Base-by-base conservation (phyloP, 2,888 invertebrate genomes). In the Apodemia mormo region DNA sequence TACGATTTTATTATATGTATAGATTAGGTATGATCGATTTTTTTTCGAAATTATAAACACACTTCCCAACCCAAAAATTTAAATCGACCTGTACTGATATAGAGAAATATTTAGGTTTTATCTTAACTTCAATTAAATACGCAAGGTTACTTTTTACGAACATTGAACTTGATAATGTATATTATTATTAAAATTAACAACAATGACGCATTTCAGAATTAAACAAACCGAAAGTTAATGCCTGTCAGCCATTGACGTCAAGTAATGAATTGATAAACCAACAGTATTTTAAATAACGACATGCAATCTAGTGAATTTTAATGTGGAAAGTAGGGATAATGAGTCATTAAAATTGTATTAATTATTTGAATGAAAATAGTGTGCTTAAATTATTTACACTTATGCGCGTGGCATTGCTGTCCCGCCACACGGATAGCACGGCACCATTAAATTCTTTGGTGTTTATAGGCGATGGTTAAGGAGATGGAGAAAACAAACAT, bases 231-330 rank as follows among this genome's bases (percentile, higher is more conserved):
- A 74, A 73, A 73, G 65, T 45, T 43, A 72, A 64, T 37, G 68
- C 65, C 70, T 68, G 71, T 70, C 68, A 68, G 56, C 65, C 61
- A 69, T 61, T 75, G 75, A 76, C 76, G 74, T 76, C 74, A 76
- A 74, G 54, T 68, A 68, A 45, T 61, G 40, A 68, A 37, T 54
- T 45, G 45, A 68, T 54, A 4, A 33, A 58, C 40, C 4, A 68
- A 29, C 40, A 40, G 40, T 37, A 45, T 64, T 58, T 58, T 52
- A 52, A 61, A 64, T 33, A 58, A 72, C 66, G 52, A 71, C 68
- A 69, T 67, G 61, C 58, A 65, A 40, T 45, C 45, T 37, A 54
- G 45, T 56, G 22, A 66, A 54, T 52, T 54, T 61, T 52, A 45
- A 37, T 70, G 40, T 61, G 2, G 29, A 64, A 37, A 64, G 64